Evolutionary conservation across 2,113 vertebrate species (phyloP), one percentile per base, ranked within the genome.

Genomic region (Cololabis saira): DNA sequence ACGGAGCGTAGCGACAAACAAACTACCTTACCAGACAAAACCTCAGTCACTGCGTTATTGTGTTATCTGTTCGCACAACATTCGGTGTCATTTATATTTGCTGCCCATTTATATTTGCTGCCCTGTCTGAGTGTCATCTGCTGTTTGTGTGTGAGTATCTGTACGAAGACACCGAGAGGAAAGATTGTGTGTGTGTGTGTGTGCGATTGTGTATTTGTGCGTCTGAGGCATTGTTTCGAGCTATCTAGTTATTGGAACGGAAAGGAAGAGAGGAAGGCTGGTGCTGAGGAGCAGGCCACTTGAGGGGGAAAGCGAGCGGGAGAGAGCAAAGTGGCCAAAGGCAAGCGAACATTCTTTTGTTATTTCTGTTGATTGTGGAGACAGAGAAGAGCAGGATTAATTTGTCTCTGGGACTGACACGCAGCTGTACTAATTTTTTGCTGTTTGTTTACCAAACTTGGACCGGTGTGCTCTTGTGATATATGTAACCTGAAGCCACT

Each of bases 241-340:
- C 77, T 68, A 82, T 90, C 61, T 83, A 83, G 75, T 87, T 85
- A 88, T 84, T 90, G 82, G 80, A 84, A 90, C 67, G 80, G 85
- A 90, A 88, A 78, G 72, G 18, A 82, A 77, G 24, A 67, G 68
- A 62, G 59, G 72, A 67, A 57, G 76, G 61, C 83, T 87, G 76
- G 78, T 89, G 73, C 76, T 82, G 78, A 81, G 85, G 86, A 87
- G 80, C 52, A 73, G 69, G 76, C 71, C 66, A 79, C 86, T 86
- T 57, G 61, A 81, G 82, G 74, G 51, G 71, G 44, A 65, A 75
- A 55, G 69, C 69, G 40, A 33, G 48, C 4, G 70, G 19, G 42
- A 50, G 40, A 45, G 55, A 61, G 61, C 15, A 58, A 52, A 44
- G 55, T 64, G 75, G 61, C 72, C 73, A 83, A 53, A n/a, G 75